A percentile compares a stretch with the other conserved stretches of the same genome.
phyloP scores from a whole-genome alignment of 2,113 vertebrate species.

The Cromileptes altivelis region DNA sequence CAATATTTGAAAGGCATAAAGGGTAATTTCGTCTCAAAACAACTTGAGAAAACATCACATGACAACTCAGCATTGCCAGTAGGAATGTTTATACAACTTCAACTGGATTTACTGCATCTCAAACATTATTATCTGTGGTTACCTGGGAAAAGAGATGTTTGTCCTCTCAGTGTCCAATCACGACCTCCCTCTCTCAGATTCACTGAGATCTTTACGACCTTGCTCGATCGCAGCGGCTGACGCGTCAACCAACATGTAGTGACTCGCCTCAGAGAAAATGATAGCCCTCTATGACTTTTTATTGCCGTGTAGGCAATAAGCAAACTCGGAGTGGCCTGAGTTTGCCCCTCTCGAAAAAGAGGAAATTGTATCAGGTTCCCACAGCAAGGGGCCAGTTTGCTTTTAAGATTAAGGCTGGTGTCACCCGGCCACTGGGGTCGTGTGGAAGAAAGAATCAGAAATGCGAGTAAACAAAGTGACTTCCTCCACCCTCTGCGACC shows the following conservation, averaged over 20 bases:
- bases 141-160: conserved; percentile 81
- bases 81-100: conserved; percentile 65
- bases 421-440: conserved; percentile 82
- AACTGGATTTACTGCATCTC: conserved; percentile 61
- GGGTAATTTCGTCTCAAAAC: conserved; percentile 39
- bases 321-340: conserved; percentile 86
- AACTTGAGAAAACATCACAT: conserved; percentile 25
- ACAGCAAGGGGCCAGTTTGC: conserved; percentile 86
- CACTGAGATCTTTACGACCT: conserved; percentile 88
- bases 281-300: conserved; percentile 91
- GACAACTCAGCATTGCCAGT: conserved; percentile 32
- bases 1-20: conserved; percentile 44
- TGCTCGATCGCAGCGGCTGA: conserved; percentile 86
- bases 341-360: conserved; percentile 81
- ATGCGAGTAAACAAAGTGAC: conserved; percentile 74
- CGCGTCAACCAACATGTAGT: conserved; percentile 87
- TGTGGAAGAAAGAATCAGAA: conserved; percentile 80
- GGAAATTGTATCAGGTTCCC: conserved; percentile 92
- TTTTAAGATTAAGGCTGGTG: conserved; percentile 88
- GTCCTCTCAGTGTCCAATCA: conserved; percentile 83
- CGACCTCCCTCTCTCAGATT: conserved; percentile 82
- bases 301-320: conserved; percentile 90
- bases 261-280: conserved; percentile 85
- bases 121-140: conserved; percentile 88
- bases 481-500: conserved; percentile 18